Base-by-base conservation (phyloP, 2,113 vertebrate species). In the Austrofundulus limnaeus region DNA sequence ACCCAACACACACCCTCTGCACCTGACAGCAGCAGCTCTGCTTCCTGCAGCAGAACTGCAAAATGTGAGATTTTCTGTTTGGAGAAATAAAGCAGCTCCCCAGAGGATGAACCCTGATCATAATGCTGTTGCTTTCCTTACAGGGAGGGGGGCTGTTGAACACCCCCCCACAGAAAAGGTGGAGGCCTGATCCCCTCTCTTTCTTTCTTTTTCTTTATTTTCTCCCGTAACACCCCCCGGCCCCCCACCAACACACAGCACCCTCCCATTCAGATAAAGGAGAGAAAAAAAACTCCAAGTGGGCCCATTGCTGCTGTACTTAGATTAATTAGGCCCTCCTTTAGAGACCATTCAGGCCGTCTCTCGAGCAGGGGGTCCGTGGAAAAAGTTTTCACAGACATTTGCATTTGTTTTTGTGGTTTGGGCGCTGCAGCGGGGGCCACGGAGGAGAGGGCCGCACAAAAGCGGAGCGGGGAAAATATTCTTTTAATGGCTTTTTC, bases 361-460 rank as follows among this genome's bases (percentile, higher is more conserved):
- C 91, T 92, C 91, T 90, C 90, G 78, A 89, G 78, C 83, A 71
- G 85, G 31, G 86, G 84, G 80, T 91, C 92, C 92, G 90, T 93
- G 90, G 82, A 88, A 90, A 93, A 90, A 93, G 92, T 94, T 96
- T 94, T 94, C 88, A 66, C 81, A 92, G 87, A 84, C 91, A 96
- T 96, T 96, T 95, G 95, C 95, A 97, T 97, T 93, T 96, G 95
- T 97, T 95, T 96, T 94, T 94, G 88, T 91, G 94, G 72, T 68
- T 86, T 86, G 92, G 91, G n/a, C 86, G 87, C 79, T 56, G 75
- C 77, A 52, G 70, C 41, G 76, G 77, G 63, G 83, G n/a, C n/a
- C n/a, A n/a, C 42, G 57, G 75, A 82, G 72, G 59, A 65, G 70
- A 28, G 24, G 75, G n/a, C 60, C 78, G 63, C 89, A 81, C 88